Base-by-base conservation (phyloP, 2,113 vertebrate species). In the Poecile atricapillus region DNA sequence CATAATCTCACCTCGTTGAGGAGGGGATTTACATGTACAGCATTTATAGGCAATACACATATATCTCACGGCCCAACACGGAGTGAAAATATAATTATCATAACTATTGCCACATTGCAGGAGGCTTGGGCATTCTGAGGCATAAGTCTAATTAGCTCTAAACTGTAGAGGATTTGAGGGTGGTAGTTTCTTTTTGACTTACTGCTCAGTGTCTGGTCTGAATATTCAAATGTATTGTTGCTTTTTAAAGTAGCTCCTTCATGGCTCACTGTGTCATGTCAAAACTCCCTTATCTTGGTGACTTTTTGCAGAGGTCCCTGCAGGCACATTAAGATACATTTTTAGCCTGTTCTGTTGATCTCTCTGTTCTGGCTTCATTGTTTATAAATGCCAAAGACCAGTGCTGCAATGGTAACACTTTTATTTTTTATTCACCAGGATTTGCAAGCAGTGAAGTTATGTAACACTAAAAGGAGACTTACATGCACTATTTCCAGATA, bases 121-220 rank as follows among this genome's bases (percentile, higher is more conserved):
- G 60, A 94, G 91, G 94, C 92, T 96, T 83, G 13, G 73, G 85
- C 97, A 59, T 97, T 97, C 81, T 23, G 90, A 98, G 95, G 95
- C 94, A 91, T 76, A 97, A 95, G 86, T 97, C 96, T 98, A 98
- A 98, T 98, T 98, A 98, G 96, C 96, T 96, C 89, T 97, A 97
- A 97, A 96, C 92, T 97, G 93, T 87, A 95, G 93, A 98, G 97
- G 95, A 98, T 98, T 96, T 97, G 97, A 97, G 67, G 73, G 46
- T 46, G 71, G 95, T 93, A 94, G 86, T 96, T 97, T 96, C 93
- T 93, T 97, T 97, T 94, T 98, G 96, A 96, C 87, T 97, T 97
- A 97, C 88, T 96, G 97, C 93, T 96, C 55, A 22, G 81, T 81
- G 96, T 90, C 95, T 94, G 76, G 75, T 95, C 83, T 98, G 97